These are phyloP conservation scores for Machimus atricapillus DNA, from an alignment of 2,888 invertebrate species.

Conservation along the genomic window DNA sequence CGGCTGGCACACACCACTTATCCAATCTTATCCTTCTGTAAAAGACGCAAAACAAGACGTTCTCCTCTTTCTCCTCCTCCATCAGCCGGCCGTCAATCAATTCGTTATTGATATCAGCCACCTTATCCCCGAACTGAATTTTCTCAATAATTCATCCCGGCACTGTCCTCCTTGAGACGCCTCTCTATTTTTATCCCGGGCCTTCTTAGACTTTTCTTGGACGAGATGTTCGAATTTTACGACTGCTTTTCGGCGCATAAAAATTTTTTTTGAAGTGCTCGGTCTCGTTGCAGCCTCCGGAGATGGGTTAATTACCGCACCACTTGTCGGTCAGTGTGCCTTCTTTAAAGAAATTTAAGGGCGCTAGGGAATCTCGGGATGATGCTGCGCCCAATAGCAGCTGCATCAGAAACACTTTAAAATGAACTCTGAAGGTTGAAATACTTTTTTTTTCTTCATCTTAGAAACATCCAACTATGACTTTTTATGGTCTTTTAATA, in stretches of 20 bases:
- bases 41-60: conserved; percentile 15
- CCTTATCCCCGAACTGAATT: background rate
- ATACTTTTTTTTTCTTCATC: background rate
- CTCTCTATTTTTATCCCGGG: conserved; percentile 12
- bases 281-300: background rate
- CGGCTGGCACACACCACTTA: background rate
- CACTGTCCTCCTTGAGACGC: background rate
- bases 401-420: background rate
- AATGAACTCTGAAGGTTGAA: background rate
- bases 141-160: background rate
- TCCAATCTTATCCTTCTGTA: conserved; percentile 19
- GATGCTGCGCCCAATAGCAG: background rate
- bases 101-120: background rate
- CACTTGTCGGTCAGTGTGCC: conserved; percentile 15
- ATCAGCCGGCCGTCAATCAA: conserved; percentile 8
- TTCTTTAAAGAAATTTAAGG: background rate
- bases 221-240: conserved; percentile 5
- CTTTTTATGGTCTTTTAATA: background rate
- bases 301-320: conserved; percentile 6
- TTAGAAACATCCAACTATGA: background rate
- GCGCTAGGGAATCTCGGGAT: background rate
- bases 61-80: background rate
- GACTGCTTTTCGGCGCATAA: background rate
- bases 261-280: conserved; percentile 4
- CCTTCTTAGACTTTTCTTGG: background rate